Percentiles rank a stretch among this genome's conserved stretches.
These are phyloP conservation scores for Peromyscus polionotus DNA, from an alignment of 2,113 vertebrate species.

Conservation along the genomic window DNA sequence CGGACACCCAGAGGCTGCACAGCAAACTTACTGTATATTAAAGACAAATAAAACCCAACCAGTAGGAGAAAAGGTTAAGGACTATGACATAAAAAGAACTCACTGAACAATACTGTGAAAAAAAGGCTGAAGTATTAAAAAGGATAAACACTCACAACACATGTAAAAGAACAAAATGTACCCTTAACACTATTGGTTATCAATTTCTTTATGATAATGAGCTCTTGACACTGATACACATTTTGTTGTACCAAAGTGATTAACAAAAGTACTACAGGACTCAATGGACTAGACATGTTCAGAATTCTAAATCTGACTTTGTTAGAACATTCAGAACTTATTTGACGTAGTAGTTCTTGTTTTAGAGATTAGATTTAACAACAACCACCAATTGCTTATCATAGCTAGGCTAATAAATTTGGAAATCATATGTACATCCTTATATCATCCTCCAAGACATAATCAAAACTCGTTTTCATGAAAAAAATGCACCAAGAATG, in stretches of 20 bases:
- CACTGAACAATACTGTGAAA: conserved; percentile 29
- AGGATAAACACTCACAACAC: conserved; percentile 52
- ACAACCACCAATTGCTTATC: background rate
- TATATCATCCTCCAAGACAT: conserved; percentile 18
- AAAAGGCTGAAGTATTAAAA: conserved; percentile 22
- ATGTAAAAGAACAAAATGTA: conserved; percentile 40
- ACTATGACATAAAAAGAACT: conserved; percentile 44
- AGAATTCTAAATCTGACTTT: conserved; percentile 43
- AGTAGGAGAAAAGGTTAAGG: conserved; percentile 20
- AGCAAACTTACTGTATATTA: conserved; percentile 16
- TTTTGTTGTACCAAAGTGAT: conserved; percentile 38
- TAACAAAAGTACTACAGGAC: conserved; percentile 42
- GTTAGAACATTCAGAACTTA: conserved; percentile 33
- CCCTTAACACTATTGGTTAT: conserved; percentile 30
- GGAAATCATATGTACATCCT: background rate
- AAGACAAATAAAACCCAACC: conserved; percentile 51
- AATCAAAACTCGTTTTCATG: conserved; percentile 21
- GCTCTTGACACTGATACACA: conserved; percentile 1
- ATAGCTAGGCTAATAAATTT: conserved; percentile 66
- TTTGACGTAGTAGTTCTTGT: conserved; percentile 3
- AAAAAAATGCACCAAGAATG: conserved; percentile 16
- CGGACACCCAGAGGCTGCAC: conserved; percentile 4
- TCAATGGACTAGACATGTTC: background rate
- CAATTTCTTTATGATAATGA: conserved; percentile 56
- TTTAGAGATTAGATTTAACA: conserved; percentile 3